phyloP scores from a whole-genome alignment of 2,797 vertebrate genomes.

The Otus scops region DNA sequence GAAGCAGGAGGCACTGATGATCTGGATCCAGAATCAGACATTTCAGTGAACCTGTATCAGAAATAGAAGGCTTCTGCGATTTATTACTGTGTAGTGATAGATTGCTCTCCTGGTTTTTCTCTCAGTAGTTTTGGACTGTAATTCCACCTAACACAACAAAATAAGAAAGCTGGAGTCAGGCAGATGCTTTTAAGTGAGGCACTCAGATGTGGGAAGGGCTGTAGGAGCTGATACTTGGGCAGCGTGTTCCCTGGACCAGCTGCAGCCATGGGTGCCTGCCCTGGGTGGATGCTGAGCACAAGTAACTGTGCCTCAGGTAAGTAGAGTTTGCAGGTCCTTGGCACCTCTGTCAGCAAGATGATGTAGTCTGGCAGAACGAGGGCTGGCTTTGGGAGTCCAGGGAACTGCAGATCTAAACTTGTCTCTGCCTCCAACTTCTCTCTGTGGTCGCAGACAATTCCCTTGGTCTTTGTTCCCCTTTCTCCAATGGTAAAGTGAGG shows the following conservation, averaged over 20 bases:
- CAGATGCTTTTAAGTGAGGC: neutral
- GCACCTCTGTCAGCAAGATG: neutral
- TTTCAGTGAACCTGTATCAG: neutral
- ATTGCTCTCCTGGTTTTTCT: neutral
- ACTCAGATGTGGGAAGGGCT: neutral
- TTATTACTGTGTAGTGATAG: neutral
- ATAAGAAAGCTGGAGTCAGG: neutral
- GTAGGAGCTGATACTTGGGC: neutral
- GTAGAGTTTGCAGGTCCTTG: neutral
- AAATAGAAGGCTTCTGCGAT: neutral
- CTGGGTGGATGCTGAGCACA: neutral
- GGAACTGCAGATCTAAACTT: neutral
- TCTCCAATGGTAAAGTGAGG: neutral
- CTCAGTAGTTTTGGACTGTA: neutral
- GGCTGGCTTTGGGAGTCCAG: neutral
- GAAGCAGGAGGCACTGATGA: neutral
- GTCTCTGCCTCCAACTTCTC: neutral
- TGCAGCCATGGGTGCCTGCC: fast-evolving
- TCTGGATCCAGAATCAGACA: neutral
- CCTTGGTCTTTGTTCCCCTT: neutral
- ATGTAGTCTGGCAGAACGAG: neutral
- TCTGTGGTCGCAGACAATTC: neutral
- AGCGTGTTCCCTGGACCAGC: fast-evolving
- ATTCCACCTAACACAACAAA: neutral
- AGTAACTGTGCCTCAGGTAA: neutral